Evolutionary conservation across 2,888 invertebrate species (phyloP), one percentile per base, ranked within the genome.

Genomic region (Salticus scenicus): DNA sequence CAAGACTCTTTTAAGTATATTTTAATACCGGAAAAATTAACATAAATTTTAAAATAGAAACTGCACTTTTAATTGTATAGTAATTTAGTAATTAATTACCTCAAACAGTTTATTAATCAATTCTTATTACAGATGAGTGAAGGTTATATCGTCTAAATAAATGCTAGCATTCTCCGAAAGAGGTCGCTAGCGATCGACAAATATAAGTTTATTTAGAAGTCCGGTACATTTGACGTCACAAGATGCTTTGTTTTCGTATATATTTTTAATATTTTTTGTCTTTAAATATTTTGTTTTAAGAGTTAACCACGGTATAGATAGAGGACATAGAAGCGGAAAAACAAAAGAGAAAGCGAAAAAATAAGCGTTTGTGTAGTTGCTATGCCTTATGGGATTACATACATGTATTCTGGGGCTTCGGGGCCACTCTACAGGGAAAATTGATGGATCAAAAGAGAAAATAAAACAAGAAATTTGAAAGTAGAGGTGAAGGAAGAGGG

Each of bases 371-470:
- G 72, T 84, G 83, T 77, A 77, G 77, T 84, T 84, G 83, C 71
- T 77, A 77, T 77, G 83, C 83, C 83, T 84, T 84, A 84, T 84
- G 77, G 83, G 83, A 84, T 84, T 84, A 84, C 73, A 41, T 72
- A 84, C 83, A 84, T 84, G 83, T 84, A 77, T 83, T 83, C 77
- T 69, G 41, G 77, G 73, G 57, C 28, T 63, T 17, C 24, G 20
- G 64, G 66, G 70, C 47, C 76, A 76, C 82, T 77, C 77, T 84
- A 41, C 69, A 33, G 83, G 73, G 83, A 73, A 84, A 84, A 84
- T 84, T 84, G 83, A 84, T 84, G 83, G 83, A 77, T 84, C 71
- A 84, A 71, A 64, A 42, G 28, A 51, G n/a, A 20, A 51, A 64
- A 83, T 66, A 77, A 37, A 57, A 24, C 24, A 57, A 24, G 1